Base-by-base conservation (phyloP, 2,888 invertebrate species). In the Xestia rhomboidea region DNA sequence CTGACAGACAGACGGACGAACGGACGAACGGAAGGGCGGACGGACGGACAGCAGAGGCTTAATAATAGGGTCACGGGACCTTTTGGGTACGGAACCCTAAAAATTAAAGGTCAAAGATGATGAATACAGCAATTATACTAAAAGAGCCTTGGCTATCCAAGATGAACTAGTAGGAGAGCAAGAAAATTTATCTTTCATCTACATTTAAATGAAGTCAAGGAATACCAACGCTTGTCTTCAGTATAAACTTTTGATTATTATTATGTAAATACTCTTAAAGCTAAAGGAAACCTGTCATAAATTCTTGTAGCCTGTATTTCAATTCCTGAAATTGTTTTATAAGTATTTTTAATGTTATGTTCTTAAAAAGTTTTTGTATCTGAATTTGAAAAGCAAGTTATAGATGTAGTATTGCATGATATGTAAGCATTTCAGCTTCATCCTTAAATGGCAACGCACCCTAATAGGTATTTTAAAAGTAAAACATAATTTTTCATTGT, bases 221-320 rank as follows among this genome's bases (percentile, higher is more conserved):
- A 81, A 83, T 51, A 51, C 71, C 64, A 11, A 41, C 41, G 62
- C 62, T 68, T 74, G 68, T 74, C 60, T 49, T 79, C 60, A 60
- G 84, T 66, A 74, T 71, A 74, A 84, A 80, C 84, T 79, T 82
- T 68, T 82, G 68, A 74, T 82, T 84, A 79, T 79, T 82, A 74
- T 79, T 82, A 80, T 84, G 84, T 79, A 82, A 74, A 74, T 84
- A 79, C 13, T 64, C 18, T 10, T 46, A 49, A 68, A 74, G 41
- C 74, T 67, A n/a, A n/a, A n/a, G 34, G 54, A 62, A 74, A 79
- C 68, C 81, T 81, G 83, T 62, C 70, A 62, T 63, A 44, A 80
- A 51, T 77, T 67, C 51, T 60, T 69, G 76, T 46, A 70, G 44
- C 30, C 68, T 68, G 46, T 41, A 76, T 82, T 80, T 76, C 46